These are phyloP conservation scores for Solen grandis DNA, from an alignment of 1,140 invertebrate genomes.

Conservation along the genomic window DNA sequence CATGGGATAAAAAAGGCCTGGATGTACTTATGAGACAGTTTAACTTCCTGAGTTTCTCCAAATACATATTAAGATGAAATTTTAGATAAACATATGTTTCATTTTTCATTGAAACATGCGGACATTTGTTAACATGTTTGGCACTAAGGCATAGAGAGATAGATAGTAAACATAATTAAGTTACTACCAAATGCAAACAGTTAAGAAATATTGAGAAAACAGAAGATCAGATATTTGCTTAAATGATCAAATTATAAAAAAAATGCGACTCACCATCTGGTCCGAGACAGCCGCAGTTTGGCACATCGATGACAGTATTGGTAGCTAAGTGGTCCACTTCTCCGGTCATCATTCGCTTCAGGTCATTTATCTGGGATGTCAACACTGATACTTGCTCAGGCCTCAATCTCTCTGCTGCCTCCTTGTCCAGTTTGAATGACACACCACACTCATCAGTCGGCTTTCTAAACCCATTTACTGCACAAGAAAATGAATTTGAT, in stretches of 20 bases:
- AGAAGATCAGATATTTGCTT: no score
- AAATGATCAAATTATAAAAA: not conserved
- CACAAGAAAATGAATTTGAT: slow-evolving; percentile 23
- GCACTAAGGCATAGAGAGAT: no score
- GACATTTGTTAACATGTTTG: no score
- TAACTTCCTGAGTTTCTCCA: no score
- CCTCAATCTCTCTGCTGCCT: not conserved
- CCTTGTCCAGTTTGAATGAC: not conserved
- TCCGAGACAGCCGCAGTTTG: slow-evolving; percentile 69
- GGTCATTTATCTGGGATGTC: slow-evolving; percentile 54
- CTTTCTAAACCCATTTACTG: not conserved
- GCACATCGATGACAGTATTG: slow-evolving; percentile 65
- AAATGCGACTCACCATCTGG: slow-evolving; percentile 65
- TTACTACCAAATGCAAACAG: no score
- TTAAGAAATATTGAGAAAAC: no score
- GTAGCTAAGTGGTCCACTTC: slow-evolving; percentile 61
- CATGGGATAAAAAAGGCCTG: no score
- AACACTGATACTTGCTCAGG: slow-evolving; percentile 25
- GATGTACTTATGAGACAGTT: no score
- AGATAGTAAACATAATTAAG: no score
- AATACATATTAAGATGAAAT: no score
- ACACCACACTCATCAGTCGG: not conserved
- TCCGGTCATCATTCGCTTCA: slow-evolving; percentile 47
- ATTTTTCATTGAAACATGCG: no score
- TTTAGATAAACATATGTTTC: no score